Base-by-base conservation (phyloP, 2,888 invertebrate species). In the Capitulum mitella region DNA sequence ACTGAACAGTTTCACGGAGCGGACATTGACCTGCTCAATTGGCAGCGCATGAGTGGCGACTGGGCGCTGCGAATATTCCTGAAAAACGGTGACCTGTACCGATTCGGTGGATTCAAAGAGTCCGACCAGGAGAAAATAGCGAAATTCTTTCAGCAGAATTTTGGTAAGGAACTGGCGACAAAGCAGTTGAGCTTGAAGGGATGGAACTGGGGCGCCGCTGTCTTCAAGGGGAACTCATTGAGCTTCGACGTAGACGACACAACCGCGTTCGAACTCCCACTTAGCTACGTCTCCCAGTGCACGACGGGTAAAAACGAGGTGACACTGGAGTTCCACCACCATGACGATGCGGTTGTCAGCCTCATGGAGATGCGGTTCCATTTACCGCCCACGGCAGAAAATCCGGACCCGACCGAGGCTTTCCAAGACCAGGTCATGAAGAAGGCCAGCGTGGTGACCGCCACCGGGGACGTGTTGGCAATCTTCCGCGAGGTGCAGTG, bases 191-290 rank as follows among this genome's bases (percentile, higher is more conserved):
- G 96, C 81, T 88, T 98, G 1, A 97, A 96, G 85, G 99, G 99
- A 0, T 99, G 98, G 98, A 99, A 99, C 86, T 99, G 98, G 96
- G 99, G 99, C 46, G 93, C 94, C 0, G 95, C 96, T 0, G 93
- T 94, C 83, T 98, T 99, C 85, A 91, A 91, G 83, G 98, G 95
- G 5, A 92, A 94, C 0, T 91, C 93, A 0, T 86, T 95, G 0
- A 93, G 92, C 84, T 95, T 93, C 84, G 94, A 95, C 85, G 91
- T 95, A 70, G 81, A 82, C 34, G 89, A 89, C 48, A 90, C 92
- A 82, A 92, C 93, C 26, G 94, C 95, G 0, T 98, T 99, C 88
- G 99, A 99, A 87, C 92, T 99, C 82, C 99, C 99, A 0, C 86
- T 99, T 61, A 92, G 92, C 83, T 92, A 98, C 89, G 98, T 99